Evolutionary conservation across 2,888 invertebrate species (phyloP).

Genomic region (Eutolmus rufibarbis): DNA sequence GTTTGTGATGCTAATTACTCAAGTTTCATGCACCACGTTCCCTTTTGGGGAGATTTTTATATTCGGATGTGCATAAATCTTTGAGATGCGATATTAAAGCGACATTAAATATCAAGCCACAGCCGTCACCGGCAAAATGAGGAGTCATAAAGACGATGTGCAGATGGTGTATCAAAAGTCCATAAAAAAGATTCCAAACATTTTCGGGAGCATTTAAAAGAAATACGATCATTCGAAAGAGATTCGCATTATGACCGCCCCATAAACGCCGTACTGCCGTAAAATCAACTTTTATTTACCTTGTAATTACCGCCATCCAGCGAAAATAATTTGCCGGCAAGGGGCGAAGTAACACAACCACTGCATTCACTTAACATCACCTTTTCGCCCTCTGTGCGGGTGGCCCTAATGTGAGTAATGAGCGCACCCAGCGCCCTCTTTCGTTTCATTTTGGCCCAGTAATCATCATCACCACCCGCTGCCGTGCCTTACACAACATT

Average conservation of each 20-base stretch:
- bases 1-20: no score
- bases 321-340: not conserved
- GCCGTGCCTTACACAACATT: not conserved
- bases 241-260: not conserved
- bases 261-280: not conserved
- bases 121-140: not conserved
- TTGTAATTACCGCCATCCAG: slow-evolving; percentile 7
- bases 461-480: not conserved
- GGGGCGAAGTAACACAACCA: not conserved
- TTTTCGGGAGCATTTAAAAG: not conserved
- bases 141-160: not conserved
- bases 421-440: not conserved
- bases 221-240: not conserved
- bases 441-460: not conserved
- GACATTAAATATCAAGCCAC: not conserved
- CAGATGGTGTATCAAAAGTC: not conserved
- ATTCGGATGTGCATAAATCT: not conserved
- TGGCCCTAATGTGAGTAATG: slow-evolving; percentile 17
- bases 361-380: slow-evolving; percentile 16
- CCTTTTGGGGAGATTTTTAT: not conserved
- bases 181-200: not conserved
- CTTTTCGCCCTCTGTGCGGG: not conserved
- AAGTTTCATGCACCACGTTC: not conserved
- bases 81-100: not conserved
- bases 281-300: slow-evolving; percentile 5